Conservation (phyloP, 2,888 invertebrate species). For the Thera britannica region DNA sequence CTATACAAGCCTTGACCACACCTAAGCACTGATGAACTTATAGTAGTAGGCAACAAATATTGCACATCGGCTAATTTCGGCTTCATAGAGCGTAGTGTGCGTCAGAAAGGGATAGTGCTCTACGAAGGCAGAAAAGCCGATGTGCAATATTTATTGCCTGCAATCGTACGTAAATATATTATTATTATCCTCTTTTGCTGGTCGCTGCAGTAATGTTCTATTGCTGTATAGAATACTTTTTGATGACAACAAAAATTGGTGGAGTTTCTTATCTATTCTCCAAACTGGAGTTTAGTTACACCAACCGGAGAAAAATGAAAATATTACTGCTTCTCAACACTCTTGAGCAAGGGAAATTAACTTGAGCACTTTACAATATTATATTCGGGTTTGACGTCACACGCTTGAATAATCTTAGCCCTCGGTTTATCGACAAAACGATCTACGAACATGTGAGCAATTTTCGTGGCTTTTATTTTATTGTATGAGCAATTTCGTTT, state of each 20-base stretch:
- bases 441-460: constrained; percentile 11
- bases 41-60: no score
- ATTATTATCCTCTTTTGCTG: no score
- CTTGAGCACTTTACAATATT: constrained; percentile 45
- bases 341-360: constrained; percentile 46
- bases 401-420: constrained; percentile 13
- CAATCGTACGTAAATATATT: no score
- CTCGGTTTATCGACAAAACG: constrained; percentile 7
- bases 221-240: no score
- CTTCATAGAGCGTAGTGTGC: no score
- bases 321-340: constrained; percentile 63
- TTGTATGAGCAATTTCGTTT: constrained; percentile 6
- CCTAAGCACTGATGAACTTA: no score
- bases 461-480: constrained; percentile 11
- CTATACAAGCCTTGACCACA: no score
- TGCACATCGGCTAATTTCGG: no score
- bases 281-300: constrained; percentile 33
- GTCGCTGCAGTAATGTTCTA: no score
- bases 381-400: constrained; percentile 31
- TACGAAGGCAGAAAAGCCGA: no score
- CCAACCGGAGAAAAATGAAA: constrained; percentile 58
- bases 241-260: neutral
- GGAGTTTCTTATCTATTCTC: constrained; percentile 20
- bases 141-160: no score
- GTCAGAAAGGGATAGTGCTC: no score